Base-by-base conservation (phyloP, 2,888 invertebrate species). In the Anagyrus pseudococci region DNA sequence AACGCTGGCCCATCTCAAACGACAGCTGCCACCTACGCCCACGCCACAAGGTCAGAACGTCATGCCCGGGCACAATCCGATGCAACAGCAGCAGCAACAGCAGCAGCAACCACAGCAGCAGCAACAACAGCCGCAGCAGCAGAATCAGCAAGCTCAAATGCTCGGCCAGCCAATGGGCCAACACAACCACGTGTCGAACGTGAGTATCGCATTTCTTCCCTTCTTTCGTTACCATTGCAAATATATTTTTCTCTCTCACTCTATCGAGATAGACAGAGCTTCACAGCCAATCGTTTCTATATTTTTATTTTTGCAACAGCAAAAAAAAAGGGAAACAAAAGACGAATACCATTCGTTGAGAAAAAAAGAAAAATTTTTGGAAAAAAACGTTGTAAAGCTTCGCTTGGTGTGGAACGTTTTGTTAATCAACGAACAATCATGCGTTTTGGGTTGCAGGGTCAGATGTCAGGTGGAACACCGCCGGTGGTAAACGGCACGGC, bases 1-100 rank as follows among this genome's bases (percentile, higher is more conserved):
- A 47, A 91, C 91, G 66, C 84, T 94, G 63, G 90, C 93, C 48
- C 93, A 93, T 75, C 85, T 91, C 62, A 91, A 91, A 78, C 83
- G 90, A 68, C 91, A 90, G 79, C 87, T 80, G 63, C 78, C 80
- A 10, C 78, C 79, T 33, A 77, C 77, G 57, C 76, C 79, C 19
- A 77, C 79, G 50, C 77, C 78, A 23, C 76, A 78, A 19, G 75
- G 75, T 44, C 79, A 75, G 61, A 77, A 74, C 66, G 69, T 79
- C 44, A 78, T 64, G 33, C 74, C 77, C 33, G 74, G 73, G 41
- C 79, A 79, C 69, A 78, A 76, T 69, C 75, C 76, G 20, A 70
- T 77, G 66, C 64, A 64, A 17, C 65, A 65, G 22, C 57, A 54
- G 55, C 64, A 58, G 41, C 62, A 67, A 13, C 67, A 67, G 37